Evolutionary conservation across 2,888 invertebrate species (phyloP), one percentile per base, ranked within the genome.

Genomic region (Epirrhoe tristata): DNA sequence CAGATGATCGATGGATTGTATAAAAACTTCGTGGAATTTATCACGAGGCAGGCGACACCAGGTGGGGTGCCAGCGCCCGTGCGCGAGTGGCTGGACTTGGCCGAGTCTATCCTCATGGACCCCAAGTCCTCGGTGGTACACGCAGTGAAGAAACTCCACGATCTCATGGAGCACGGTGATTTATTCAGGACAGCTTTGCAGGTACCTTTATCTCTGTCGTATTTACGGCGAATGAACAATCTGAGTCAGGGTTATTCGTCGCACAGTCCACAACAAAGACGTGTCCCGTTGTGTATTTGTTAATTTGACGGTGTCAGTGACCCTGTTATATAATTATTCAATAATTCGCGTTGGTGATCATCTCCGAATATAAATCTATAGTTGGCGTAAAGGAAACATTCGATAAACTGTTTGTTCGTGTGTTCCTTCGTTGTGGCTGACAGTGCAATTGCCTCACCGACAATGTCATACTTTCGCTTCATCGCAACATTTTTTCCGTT

Each of bases 1-100:
- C 89, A 94, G 54, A 87, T 94, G 16, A 91, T 97, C 36, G 95
- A 96, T 70, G 95, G 95, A 0, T 84, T 96, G 60, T 97, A 97
- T 82, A 94, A 94, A 70, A 94, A 94, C 54, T 97, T 96, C 82
- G 87, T 95, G 64, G 91, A 95, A 74, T 95, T 95, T 83, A 94
- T 95, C 69, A 76, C 74, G 51, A 86, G 91, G 54, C 93, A 93
- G 75, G 81, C 89, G 6, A 69, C 73, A 46, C 89, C 91, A 17
- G 88, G 89, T 54, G 82, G 83, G 39, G 88, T 80, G 76, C 93
- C 87, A 67, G 93, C 90, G 65, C 85, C 91, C 50, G 79, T 87
- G 53, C 75, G 81, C 65, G 82, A 85, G 75, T 84, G 96, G 94
- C 82, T 94, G 63, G 96, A 96, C 84, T 85, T 97, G 70, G 94